Conservation (phyloP, 2,888 invertebrate genomes). For the Glaucopsyche alexis region DNA sequence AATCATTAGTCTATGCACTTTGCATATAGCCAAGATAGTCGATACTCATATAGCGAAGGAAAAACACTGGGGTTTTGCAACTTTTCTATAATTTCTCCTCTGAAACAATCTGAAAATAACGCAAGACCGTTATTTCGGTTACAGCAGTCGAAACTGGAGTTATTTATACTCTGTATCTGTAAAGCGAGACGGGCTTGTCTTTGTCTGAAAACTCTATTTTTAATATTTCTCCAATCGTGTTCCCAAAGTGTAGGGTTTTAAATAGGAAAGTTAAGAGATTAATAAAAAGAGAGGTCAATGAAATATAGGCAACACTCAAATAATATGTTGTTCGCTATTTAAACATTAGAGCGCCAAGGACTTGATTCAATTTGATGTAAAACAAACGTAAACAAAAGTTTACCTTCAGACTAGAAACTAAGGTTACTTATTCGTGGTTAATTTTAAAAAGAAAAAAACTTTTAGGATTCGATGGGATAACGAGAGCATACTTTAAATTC, state of each 20-base stretch:
- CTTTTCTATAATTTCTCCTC: constrained; percentile 14
- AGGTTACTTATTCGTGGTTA: not conserved
- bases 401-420: not conserved
- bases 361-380: not conserved
- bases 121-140: constrained; percentile 22
- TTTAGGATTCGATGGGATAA: too few relatives aligned
- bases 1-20: too few relatives aligned
- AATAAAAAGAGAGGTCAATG: not conserved
- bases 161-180: constrained; percentile 25
- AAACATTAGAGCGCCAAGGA: not conserved
- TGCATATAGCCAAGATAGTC: too few relatives aligned
- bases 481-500: too few relatives aligned
- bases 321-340: not conserved
- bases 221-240: constrained; percentile 10
- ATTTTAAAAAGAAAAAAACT: not conserved
- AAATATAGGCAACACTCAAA: not conserved
- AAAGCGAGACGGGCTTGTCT: constrained; percentile 28
- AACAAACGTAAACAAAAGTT: not conserved
- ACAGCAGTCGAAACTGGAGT: constrained; percentile 17
- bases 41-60: not conserved
- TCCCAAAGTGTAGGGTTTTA: not conserved
- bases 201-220: constrained; percentile 26
- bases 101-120: constrained; percentile 23
- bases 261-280: not conserved
- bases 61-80: not conserved